Conservation (phyloP, 2,113 vertebrate genomes). For the Petrocephalus zakoni region DNA sequence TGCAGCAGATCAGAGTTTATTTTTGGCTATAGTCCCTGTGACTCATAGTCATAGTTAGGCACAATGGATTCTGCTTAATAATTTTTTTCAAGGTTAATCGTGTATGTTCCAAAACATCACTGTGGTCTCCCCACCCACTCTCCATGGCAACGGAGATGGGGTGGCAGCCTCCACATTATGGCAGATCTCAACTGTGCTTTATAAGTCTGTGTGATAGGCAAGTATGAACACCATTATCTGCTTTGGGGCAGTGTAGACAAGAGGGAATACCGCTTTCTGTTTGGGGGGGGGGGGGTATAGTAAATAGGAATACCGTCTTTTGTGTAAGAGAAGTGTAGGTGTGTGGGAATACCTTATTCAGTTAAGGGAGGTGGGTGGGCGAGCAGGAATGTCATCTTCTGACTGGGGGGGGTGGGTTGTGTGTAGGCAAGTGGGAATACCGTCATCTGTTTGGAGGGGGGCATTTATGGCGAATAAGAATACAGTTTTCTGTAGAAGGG, state of each 20-base stretch:
- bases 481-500: neutral
- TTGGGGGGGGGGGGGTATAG: neutral
- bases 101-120: slow-evolving; percentile 24
- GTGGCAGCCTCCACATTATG: slow-evolving; percentile 24
- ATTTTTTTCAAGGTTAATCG: slow-evolving; percentile 23
- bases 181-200: neutral
- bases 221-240: neutral
- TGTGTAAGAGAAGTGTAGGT: neutral
- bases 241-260: neutral
- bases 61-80: slow-evolving; percentile 2
- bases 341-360: neutral
- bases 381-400: neutral
- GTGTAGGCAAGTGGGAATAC: neutral
- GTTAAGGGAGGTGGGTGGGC: neutral
- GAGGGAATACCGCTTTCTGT: neutral
- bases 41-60: slow-evolving; percentile 27
- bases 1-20: slow-evolving; percentile 31
- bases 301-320: neutral
- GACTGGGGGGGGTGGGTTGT: neutral
- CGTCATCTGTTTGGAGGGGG: neutral
- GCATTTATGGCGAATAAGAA: no score
- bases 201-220: neutral
- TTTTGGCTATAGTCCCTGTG: slow-evolving; percentile 29
- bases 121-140: slow-evolving; percentile 45
- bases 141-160: slow-evolving; percentile 53